Base-by-base conservation (phyloP, 2,888 invertebrate species). In the Bembecia ichneumoniformis region DNA sequence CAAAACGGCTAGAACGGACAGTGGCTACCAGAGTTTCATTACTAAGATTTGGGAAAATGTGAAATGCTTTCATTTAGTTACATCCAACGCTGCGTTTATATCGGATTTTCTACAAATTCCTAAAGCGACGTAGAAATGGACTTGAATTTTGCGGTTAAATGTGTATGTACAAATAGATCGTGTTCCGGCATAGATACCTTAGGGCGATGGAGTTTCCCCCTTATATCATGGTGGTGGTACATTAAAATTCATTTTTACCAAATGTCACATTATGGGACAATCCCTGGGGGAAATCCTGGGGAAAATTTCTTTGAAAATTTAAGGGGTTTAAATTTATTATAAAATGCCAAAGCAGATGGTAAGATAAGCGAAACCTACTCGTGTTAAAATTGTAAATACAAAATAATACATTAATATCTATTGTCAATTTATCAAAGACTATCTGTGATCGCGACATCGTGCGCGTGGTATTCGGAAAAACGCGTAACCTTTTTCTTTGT, bases 211-310 rank as follows among this genome's bases (percentile, higher is more conserved):
- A n/a, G 40, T 7, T 14, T n/a, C 40, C 14, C 40, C 40, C 13
- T 40, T 40, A 40, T 40, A 40, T 40, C 40, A 40, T 11, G 40
- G 13, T 40, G 40, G 40, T 40, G 40, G 40, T 40, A 50, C 60
- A 68, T 72, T 72, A 68, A 71, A 70, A 72, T 70, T 70, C 66
- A 72, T 68, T 68, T 72, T 67, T 66, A 61, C 64, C 66, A 62
- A 68, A 70, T 67, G 68, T 66, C 66, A 64, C 64, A 64, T 69
- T 68, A 64, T 58, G 55, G 58, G 50, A 56, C 53, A 58, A 63
- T 59, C 59, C 71, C 62, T 57, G 34, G 53, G 49, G 50, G 52
- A 40, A 40, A 40, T 40, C 5, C n/a, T 11, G 53, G 55, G 47
- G 53, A 55, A 51, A 54, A 56, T 61, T 58, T 64, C 58, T 58